Evolutionary conservation across 2,888 invertebrate genomes (phyloP), one percentile per base, ranked within the genome.

Genomic region (Meloe dianella): DNA sequence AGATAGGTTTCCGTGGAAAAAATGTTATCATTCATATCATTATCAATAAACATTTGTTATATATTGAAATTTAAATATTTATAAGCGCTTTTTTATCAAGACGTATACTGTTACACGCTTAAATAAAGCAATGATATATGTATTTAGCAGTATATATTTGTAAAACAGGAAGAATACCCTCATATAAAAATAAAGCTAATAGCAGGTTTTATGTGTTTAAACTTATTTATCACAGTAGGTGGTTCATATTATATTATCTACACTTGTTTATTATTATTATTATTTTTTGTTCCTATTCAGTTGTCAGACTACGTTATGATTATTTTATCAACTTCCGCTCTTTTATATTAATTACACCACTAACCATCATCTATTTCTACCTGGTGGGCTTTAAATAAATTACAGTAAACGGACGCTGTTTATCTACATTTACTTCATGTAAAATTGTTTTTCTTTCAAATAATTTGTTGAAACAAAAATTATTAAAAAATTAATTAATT

Each of bases 321-420:
- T 71, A 68, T 71, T 67, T 71, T 71, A 72, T 72, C 72, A 72
- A 71, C 70, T 67, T 70, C 68, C 72, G 72, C 64, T 61, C 47
- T 65, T 70, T 66, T 65, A 69, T 69, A 68, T 72, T 62, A 64
- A 65, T 65, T 58, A 60, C 47, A 61, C 62, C 17, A 41, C 61
- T 57, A 58, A 61, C 22, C 58, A 35, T 32, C 32, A 7, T 35
- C 58, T 35, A 35, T 29, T 24, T 57, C 57, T 41, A 41, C 32
- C 29, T 58, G 58, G 35, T 58, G 30, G 58, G 20, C n/a, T 58
- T 58, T 58, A 29, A 58, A 58, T 58, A 58, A 58, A 58, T 32
- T 58, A 32, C 57, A 29, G 12, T 22, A 58, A 32, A 22, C 22
- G 10, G 47, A 51, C 20, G 5, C 6, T 4, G n/a, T 51, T 20